Evolutionary conservation across 2,113 vertebrate genomes (phyloP).

Genomic region (Pimephales promelas): DNA sequence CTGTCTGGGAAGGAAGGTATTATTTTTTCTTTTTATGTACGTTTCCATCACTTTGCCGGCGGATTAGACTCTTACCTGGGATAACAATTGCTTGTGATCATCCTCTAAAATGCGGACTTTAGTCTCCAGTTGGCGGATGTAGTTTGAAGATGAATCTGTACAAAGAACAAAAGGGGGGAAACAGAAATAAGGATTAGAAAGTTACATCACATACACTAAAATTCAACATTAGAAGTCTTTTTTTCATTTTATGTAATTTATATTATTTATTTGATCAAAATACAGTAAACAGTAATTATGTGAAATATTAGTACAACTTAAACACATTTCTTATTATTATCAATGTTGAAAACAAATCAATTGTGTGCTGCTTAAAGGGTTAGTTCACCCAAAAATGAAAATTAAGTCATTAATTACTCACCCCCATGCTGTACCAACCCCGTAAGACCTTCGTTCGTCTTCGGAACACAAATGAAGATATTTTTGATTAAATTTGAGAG

Average conservation of each 20-base stretch:
- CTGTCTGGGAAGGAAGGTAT: not conserved
- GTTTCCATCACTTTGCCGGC: not conserved
- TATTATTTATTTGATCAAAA: not conserved
- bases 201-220: not conserved
- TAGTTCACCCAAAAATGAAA: too few species aligned
- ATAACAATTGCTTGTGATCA: constrained; percentile 79
- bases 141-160: constrained; percentile 81
- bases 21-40: not conserved
- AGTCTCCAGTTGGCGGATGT: constrained; percentile 84
- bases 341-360: not conserved
- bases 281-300: not conserved
- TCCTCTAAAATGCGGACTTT: constrained; percentile 86
- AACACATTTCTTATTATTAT: not conserved
- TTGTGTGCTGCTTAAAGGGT: not conserved
- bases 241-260: too few species aligned
- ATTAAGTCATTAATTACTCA: too few species aligned
- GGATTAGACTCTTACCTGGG: constrained; percentile 74
- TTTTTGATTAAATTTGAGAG: too few species aligned
- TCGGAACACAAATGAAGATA: too few species aligned
- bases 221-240: not conserved
- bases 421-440: too few species aligned
- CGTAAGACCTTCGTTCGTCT: too few species aligned
- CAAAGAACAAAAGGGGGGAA: constrained; percentile 37
- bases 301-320: not conserved
- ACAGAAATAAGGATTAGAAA: constrained; percentile 38